Conservation (phyloP, 2,888 invertebrate species). For the Coelinius sp. region DNA sequence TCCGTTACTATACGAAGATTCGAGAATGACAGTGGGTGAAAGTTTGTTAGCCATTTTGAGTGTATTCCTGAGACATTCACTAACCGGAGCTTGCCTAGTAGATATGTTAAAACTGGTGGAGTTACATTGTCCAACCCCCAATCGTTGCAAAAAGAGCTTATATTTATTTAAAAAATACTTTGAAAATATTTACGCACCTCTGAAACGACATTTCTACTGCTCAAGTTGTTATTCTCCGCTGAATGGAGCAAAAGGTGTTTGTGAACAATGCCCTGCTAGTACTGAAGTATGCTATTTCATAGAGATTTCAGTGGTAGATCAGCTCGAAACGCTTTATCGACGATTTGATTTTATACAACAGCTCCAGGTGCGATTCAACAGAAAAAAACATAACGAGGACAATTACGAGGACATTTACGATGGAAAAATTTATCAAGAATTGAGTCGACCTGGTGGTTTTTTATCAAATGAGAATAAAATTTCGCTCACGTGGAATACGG, state of each 20-base stretch:
- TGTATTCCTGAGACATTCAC: neutral
- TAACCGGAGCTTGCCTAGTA: neutral
- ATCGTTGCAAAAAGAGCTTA: conserved; percentile 35
- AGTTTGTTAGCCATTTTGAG: conserved; percentile 16
- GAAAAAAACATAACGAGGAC: conserved; percentile 28
- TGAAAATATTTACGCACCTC: conserved; percentile 18
- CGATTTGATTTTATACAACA: conserved; percentile 34
- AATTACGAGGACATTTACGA: conserved; percentile 46
- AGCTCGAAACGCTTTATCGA: conserved; percentile 37
- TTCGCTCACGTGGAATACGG: conserved; percentile 44
- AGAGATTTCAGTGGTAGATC: conserved; percentile 38
- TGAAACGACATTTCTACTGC: conserved; percentile 42
- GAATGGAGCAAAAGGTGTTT: conserved; percentile 10
- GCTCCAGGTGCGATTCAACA: conserved; percentile 29
- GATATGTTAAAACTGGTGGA: conserved; percentile 21
- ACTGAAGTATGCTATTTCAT: conserved; percentile 37
- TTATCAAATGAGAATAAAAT: conserved; percentile 38
- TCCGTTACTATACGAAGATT: conserved; percentile 22
- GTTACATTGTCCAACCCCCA: conserved; percentile 37
- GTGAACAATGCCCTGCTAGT: conserved; percentile 20
- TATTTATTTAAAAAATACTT: conserved; percentile 40
- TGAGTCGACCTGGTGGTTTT: conserved; percentile 11
- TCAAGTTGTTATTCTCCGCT: conserved; percentile 27
- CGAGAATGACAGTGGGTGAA: conserved; percentile 22
- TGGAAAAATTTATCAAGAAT: conserved; percentile 41